Percentiles rank a stretch among this genome's conserved stretches.
These are phyloP conservation scores for Echeneis naucrates DNA, from an alignment of 2,797 vertebrate species.

Conservation along the genomic window DNA sequence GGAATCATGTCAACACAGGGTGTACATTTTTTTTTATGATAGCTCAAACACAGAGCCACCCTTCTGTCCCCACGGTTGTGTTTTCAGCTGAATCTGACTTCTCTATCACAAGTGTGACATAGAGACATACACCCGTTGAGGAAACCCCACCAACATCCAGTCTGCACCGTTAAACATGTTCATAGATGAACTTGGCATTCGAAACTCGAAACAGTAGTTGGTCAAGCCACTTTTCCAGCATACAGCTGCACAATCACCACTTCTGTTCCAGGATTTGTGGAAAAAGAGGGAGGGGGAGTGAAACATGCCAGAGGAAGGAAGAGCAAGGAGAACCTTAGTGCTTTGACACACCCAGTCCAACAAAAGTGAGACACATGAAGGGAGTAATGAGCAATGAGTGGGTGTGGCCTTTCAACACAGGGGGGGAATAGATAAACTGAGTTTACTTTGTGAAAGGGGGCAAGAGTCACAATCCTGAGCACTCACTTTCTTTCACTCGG, in stretches of 20 bases:
- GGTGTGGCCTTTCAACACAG: conserved; percentile 76
- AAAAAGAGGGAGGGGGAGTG: conserved; percentile 38
- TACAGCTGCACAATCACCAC: conserved; percentile 18
- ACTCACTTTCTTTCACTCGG: conserved; percentile 51
- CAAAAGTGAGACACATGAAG: conserved; percentile 66
- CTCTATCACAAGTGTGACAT: not conserved
- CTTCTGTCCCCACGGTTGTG: conserved; percentile 17
- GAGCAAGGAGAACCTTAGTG: conserved; percentile 55
- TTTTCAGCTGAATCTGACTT: conserved; percentile 27
- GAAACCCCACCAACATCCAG: too few species aligned
- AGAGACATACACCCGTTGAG: not conserved
- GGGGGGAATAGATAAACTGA: conserved; percentile 75
- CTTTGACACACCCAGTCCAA: conserved; percentile 82
- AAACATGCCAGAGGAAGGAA: conserved; percentile 58
- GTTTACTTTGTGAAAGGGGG: conserved; percentile 60
- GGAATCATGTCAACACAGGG: conserved; percentile 14
- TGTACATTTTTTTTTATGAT: conserved; percentile 11
- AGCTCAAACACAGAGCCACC: conserved; percentile 39
- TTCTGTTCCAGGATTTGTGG: conserved; percentile 37
- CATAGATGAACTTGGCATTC: not conserved
- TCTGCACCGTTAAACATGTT: not conserved
- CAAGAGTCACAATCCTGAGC: conserved; percentile 64
- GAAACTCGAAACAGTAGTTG: not conserved
- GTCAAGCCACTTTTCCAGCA: not conserved
- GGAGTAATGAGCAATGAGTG: conserved; percentile 76